Evolutionary conservation across 2,888 invertebrate genomes (phyloP).

Genomic region (Loripinus fragilis): DNA sequence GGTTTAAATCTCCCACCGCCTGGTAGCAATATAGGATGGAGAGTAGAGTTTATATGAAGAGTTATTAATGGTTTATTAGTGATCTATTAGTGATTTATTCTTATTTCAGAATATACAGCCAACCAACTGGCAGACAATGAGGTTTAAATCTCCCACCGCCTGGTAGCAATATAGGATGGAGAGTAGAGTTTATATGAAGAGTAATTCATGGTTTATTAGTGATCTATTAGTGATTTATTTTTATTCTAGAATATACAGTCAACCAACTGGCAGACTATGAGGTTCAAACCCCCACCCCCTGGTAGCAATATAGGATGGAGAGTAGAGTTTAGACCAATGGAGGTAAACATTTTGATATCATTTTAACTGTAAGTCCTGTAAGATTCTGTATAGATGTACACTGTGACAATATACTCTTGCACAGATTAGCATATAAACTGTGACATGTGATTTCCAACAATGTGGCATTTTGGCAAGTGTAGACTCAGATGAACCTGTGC

Average conservation of each 20-base stretch:
- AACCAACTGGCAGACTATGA: conserved; percentile 99
- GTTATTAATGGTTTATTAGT: background rate
- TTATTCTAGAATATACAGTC: conserved; percentile 95
- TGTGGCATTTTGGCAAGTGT: too few relatives aligned
- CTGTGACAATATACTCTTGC: too few relatives aligned
- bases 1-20: too few relatives aligned
- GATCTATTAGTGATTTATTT: conserved; percentile 22
- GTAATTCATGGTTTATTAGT: background rate
- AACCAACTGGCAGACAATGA: conserved; percentile 99
- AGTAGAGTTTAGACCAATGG: conserved; percentile 99
- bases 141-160: conserved; percentile 97
- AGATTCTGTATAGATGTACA: too few relatives aligned
- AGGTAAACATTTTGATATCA: conserved; percentile 74
- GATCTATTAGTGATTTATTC: conserved; percentile 21
- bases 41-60: too few relatives aligned
- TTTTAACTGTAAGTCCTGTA: too few relatives aligned
- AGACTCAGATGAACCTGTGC: too few relatives aligned
- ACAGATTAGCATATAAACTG: too few relatives aligned
- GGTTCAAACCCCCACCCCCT: conserved; percentile 97
- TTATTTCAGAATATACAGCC: conserved; percentile 95
- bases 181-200: too few relatives aligned
- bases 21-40: conserved; percentile 8
- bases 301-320: too few relatives aligned
- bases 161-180: conserved; percentile 8
- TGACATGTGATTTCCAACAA: too few relatives aligned